Evolutionary conservation across 64 coral and sea anemone genomes (phyloP).

Genomic region (Montipora sp.): DNA sequence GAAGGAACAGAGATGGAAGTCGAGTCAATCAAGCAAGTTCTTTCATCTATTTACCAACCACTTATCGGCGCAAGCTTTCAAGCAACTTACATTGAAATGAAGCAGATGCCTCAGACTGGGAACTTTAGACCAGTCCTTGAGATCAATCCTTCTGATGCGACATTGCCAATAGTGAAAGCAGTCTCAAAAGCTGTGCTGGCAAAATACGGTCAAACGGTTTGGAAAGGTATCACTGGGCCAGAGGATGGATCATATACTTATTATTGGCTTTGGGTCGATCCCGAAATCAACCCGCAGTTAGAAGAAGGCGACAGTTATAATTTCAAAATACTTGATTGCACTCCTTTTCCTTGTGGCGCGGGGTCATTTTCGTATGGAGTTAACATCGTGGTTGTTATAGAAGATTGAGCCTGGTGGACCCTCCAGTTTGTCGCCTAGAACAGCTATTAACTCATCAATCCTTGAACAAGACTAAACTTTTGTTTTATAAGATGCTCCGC

Average conservation of each 20-base stretch:
- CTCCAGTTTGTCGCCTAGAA: not conserved
- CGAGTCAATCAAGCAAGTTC: not conserved
- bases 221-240: slow-evolving; percentile 62
- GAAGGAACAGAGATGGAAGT: not conserved
- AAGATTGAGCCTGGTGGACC: not conserved
- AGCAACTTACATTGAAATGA: not conserved
- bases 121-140: not conserved
- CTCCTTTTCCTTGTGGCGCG: not conserved
- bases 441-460: not conserved
- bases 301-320: not conserved
- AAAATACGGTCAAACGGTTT: not conserved
- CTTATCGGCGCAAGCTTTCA: not conserved
- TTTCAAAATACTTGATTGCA: not conserved
- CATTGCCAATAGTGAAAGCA: not conserved
- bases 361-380: not conserved
- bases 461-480: not conserved
- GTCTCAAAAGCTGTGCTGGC: not conserved
- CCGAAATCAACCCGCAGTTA: not conserved
- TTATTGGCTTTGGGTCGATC: slow-evolving; percentile 45
- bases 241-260: not conserved
- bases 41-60: not conserved
- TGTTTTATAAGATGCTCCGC: too few relatives aligned
- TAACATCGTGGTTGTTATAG: not conserved
- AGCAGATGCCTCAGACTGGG: slow-evolving; percentile 16
- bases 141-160: not conserved